Conservation (phyloP, 1,140 invertebrate genomes). For the Drosophila baimaii region DNA sequence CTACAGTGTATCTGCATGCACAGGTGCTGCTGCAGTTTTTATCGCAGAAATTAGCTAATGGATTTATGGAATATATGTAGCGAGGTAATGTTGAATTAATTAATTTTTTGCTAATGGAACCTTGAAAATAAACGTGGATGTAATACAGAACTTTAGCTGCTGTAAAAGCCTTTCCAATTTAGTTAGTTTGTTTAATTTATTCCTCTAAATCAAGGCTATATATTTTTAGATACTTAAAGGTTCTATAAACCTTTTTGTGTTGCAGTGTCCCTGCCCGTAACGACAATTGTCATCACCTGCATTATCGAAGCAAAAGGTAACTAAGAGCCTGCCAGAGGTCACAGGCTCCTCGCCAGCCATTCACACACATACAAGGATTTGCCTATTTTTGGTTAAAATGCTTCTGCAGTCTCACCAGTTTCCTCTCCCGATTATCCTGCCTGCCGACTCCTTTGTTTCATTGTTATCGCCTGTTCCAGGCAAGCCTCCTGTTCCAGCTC, state of each 20-base stretch:
- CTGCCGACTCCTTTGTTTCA: slow-evolving; percentile 56
- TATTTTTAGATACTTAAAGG: neutral
- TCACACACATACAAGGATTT: slow-evolving; percentile 13
- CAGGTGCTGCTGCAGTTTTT: neutral
- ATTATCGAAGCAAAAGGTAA: slow-evolving; percentile 66
- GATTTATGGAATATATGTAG: neutral
- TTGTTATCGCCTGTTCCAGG: slow-evolving; percentile 57
- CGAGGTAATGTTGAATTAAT: neutral
- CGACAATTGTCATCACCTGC: slow-evolving; percentile 72
- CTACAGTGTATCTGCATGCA: neutral
- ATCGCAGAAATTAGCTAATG: neutral
- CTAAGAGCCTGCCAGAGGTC: slow-evolving; percentile 49
- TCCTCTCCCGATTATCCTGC: slow-evolving; percentile 4
- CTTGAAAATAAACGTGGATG: neutral
- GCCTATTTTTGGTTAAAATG: slow-evolving; percentile 18
- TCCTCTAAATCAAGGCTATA: neutral
- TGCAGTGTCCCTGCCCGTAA: slow-evolving; percentile 38
- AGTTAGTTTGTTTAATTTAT: neutral
- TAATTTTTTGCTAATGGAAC: neutral
- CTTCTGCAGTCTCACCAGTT: neutral
- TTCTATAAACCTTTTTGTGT: slow-evolving; percentile 6
- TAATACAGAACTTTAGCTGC: neutral
- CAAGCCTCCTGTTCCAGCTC: slow-evolving; percentile 1
- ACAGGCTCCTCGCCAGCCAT: slow-evolving; percentile 10
- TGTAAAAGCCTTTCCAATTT: neutral